Percentiles rank a stretch among this genome's conserved stretches.
Evolutionary conservation across 2,113 vertebrate species (phyloP).

Genomic region (Nesoenas mayeri): DNA sequence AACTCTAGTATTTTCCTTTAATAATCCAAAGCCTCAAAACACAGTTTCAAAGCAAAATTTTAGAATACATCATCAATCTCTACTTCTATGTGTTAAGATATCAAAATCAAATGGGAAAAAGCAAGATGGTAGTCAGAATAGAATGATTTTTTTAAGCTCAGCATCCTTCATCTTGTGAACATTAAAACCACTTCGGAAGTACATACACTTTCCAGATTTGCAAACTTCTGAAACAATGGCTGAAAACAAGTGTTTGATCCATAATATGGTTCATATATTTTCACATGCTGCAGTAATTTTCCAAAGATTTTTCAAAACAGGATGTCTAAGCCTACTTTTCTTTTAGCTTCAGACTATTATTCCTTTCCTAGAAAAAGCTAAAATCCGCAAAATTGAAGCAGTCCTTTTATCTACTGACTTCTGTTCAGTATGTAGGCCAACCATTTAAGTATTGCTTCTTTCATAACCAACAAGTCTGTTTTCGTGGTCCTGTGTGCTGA

Average conservation of each 20-base stretch:
- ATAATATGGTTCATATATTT: neutral
- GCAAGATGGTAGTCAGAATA: neutral
- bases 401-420: neutral
- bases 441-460: neutral
- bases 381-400: neutral
- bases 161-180: neutral
- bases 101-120: neutral
- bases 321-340: neutral
- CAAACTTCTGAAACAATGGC: neutral
- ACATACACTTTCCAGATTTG: neutral
- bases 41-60: neutral
- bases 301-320: neutral
- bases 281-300: neutral
- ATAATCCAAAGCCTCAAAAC: neutral
- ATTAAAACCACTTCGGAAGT: neutral
- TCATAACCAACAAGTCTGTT: neutral
- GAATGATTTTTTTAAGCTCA: neutral
- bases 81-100: neutral
- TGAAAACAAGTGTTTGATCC: conserved; percentile 1
- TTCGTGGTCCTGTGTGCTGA: neutral
- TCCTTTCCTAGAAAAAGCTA: neutral
- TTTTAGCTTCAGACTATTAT: neutral
- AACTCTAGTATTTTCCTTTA: neutral
- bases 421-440: neutral
- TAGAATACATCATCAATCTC: neutral